Evolutionary conservation across 30 jellyfish, hydroid and myxozoan species (phyloP).

Genomic region (Aurelia coerulea): DNA sequence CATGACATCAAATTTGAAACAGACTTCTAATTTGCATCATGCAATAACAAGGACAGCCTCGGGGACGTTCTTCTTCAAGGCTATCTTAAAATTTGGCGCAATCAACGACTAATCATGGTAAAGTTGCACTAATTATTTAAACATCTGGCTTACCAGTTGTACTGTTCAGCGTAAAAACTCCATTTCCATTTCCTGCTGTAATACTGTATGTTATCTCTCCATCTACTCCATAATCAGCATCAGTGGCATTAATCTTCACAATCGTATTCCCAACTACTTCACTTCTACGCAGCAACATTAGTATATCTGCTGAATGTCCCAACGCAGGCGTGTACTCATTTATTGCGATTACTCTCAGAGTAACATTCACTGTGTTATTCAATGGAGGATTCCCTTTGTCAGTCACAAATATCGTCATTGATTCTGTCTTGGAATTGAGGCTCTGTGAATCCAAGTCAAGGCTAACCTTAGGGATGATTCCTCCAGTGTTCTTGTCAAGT

Average conservation of each 20-base stretch:
- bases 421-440: conserved; percentile 33
- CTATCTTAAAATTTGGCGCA: too few relatives aligned
- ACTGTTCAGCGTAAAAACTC: conserved; percentile 43
- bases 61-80: too few relatives aligned
- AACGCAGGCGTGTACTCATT: conserved; percentile 78
- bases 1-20: too few relatives aligned
- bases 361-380: conserved; percentile 61
- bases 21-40: too few relatives aligned
- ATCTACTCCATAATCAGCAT: conserved; percentile 83
- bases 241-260: conserved; percentile 84
- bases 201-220: conserved; percentile 65
- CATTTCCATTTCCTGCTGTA: conserved; percentile 67
- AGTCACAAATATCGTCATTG: conserved; percentile 58
- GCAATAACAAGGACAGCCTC: too few relatives aligned
- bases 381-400: conserved; percentile 84
- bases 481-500: conserved; percentile 47
- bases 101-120: too few relatives aligned
- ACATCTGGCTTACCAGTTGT: conserved; percentile 67
- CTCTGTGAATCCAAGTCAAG: conserved; percentile 65
- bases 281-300: conserved; percentile 34
- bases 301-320: conserved; percentile 52
- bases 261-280: conserved; percentile 40
- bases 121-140: background rate
- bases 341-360: conserved; percentile 48
- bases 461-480: conserved; percentile 24